Percentiles rank a stretch among this genome's conserved stretches.
Conservation (phyloP, 2,797 vertebrate genomes). For the Serranus cabrilla region DNA sequence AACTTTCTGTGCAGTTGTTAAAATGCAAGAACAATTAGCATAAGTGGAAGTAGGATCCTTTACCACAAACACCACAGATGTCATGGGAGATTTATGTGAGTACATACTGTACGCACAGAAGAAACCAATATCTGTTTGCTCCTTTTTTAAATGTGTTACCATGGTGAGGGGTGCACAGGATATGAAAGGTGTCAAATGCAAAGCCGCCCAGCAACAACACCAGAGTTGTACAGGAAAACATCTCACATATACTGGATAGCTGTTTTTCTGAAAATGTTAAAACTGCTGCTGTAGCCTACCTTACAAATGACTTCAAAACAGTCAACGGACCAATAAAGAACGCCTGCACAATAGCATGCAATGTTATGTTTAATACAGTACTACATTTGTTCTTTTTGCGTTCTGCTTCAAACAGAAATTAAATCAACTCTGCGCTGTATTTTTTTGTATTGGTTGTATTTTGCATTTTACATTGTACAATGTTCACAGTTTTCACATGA, state of each 20-base stretch:
- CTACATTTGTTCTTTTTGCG: background rate
- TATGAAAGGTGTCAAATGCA: conserved; percentile 12
- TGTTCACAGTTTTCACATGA: background rate
- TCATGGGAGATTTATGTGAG: background rate
- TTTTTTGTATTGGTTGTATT: background rate
- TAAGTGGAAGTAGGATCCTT: background rate
- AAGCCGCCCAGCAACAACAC: background rate
- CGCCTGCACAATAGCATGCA: background rate
- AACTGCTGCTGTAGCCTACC: too few species aligned
- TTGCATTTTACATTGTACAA: background rate
- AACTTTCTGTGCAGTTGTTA: background rate
- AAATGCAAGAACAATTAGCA: background rate
- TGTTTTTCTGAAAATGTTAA: too few species aligned
- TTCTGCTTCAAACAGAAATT: background rate
- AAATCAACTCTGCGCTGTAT: background rate
- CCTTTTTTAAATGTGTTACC: conserved; percentile 28
- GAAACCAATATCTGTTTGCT: conserved; percentile 6
- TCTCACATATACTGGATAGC: background rate
- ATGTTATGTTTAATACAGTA: background rate
- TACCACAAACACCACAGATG: background rate
- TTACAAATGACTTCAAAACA: too few species aligned
- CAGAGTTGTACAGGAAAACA: conserved; percentile 17
- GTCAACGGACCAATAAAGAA: background rate
- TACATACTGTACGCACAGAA: accelerated
- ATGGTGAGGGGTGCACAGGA: conserved; percentile 18